These are phyloP conservation scores for Enoplolaimus lenunculus DNA, from an alignment of 2,888 invertebrate species.

Conservation along the genomic window DNA sequence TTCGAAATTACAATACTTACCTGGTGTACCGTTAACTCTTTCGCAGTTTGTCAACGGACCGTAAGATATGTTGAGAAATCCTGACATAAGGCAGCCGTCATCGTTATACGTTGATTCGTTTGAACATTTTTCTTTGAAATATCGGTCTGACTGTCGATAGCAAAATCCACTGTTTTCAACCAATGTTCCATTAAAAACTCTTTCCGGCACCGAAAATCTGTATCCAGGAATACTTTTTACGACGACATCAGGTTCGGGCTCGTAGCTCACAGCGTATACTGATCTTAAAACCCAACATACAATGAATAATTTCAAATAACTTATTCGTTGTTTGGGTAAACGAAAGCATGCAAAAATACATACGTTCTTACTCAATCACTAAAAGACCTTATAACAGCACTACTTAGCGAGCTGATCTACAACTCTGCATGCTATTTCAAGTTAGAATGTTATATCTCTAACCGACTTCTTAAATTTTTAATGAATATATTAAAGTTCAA, in stretches of 20 bases:
- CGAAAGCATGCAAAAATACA: no score
- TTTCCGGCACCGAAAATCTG: background rate
- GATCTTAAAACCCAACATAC: no score
- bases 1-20: no score
- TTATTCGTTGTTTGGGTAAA: no score
- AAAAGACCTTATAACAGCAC: no score
- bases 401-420: no score
- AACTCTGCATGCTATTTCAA: no score
- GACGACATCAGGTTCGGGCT: background rate
- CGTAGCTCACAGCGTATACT: background rate
- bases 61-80: background rate
- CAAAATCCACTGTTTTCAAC: background rate
- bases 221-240: background rate
- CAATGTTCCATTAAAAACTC: background rate
- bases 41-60: background rate
- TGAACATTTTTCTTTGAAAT: background rate
- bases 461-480: no score
- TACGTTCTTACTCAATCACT: no score
- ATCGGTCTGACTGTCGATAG: background rate
- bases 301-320: no score
- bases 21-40: background rate
- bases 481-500: no score
- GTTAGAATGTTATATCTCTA: no score
- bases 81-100: background rate
- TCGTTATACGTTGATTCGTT: background rate